Conservation (phyloP, 2,113 vertebrate genomes). For the Rhinolophus sinicus region DNA sequence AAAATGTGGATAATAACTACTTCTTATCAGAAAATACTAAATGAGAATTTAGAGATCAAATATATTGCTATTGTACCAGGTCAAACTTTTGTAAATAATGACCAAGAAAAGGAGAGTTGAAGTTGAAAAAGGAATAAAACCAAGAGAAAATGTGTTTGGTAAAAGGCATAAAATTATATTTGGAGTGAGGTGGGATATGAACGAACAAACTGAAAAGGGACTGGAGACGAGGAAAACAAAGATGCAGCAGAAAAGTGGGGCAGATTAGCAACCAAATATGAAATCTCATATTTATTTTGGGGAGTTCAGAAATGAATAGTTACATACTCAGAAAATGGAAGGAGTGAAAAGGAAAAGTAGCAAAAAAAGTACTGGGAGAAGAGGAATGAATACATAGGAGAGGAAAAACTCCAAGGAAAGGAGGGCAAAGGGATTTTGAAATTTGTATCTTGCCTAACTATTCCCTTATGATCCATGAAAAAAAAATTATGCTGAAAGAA, state of each 20-base stretch:
- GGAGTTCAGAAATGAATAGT: background rate
- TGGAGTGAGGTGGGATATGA: background rate
- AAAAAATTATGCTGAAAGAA: constrained; percentile 15
- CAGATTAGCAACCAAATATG: background rate
- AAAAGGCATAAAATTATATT: constrained; percentile 9
- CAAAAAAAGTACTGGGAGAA: background rate
- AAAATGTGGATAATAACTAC: background rate
- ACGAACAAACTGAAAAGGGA: background rate
- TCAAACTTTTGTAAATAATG: background rate
- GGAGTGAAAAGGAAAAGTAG: background rate
- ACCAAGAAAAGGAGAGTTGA: background rate
- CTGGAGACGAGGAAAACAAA: background rate
- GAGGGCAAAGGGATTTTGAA: background rate
- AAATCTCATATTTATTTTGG: background rate
- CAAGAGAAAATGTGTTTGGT: background rate
- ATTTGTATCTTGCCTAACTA: constrained; percentile 39
- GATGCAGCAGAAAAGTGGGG: background rate
- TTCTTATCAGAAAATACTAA: background rate
- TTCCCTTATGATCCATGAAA: background rate
- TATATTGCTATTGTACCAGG: background rate
- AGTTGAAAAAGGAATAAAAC: constrained; percentile 5
- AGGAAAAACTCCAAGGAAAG: background rate
- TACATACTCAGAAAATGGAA: background rate
- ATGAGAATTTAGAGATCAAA: constrained; percentile 5
- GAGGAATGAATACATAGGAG: background rate